Percentiles rank a stretch among this genome's conserved stretches.
These are phyloP conservation scores for Alligator sinensis DNA, from an alignment of 2,113 vertebrate species.

Conservation along the genomic window DNA sequence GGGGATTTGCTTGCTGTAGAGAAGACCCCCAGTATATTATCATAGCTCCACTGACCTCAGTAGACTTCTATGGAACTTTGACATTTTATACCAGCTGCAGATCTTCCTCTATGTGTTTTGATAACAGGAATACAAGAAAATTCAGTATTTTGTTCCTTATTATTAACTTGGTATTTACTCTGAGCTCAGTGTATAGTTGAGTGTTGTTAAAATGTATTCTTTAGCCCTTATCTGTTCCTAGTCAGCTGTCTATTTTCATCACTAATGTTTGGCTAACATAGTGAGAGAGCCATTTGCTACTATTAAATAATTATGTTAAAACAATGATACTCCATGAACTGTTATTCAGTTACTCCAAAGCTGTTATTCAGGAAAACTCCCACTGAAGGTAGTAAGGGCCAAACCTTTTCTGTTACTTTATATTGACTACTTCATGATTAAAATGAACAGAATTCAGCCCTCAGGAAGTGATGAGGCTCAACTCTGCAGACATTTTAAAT, in stretches of 20 bases:
- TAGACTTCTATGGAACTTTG: background rate
- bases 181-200: background rate
- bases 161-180: background rate
- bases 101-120: background rate
- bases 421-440: background rate
- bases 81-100: background rate
- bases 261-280: background rate
- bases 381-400: background rate
- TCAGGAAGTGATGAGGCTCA: background rate
- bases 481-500: background rate
- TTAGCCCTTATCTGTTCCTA: background rate
- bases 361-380: conserved; percentile 10
- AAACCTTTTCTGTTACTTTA: background rate
- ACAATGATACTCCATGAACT: background rate
- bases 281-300: background rate
- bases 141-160: background rate
- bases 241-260: background rate
- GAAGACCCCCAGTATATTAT: background rate
- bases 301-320: background rate
- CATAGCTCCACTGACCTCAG: background rate
- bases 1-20: background rate
- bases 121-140: background rate
- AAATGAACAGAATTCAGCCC: conserved; percentile 26
- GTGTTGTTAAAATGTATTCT: background rate
- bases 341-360: too few species aligned